A percentile compares a stretch with the other conserved stretches of the same genome.
phyloP scores from a whole-genome alignment of 2,888 invertebrate genomes.

The Parasteatoda lunata region DNA sequence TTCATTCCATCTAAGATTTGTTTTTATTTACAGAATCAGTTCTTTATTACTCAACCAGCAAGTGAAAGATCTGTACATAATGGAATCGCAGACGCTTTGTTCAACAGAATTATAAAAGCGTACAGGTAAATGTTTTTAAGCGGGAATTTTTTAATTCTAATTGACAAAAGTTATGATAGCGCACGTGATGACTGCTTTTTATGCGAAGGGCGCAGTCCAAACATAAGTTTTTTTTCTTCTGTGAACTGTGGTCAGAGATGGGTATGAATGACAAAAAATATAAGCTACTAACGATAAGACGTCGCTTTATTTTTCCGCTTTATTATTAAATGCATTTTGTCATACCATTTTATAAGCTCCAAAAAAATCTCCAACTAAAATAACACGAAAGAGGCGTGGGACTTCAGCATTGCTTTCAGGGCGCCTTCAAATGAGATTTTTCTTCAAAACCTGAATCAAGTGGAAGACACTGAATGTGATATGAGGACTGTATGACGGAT shows the following conservation, averaged over 20 bases:
- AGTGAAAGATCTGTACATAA: constrained; percentile 83
- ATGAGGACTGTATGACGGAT: constrained; percentile 13
- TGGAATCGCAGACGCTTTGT: constrained; percentile 89
- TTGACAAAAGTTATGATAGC: not conserved
- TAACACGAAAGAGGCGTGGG: no score
- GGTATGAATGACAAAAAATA: no score
- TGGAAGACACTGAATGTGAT: not conserved
- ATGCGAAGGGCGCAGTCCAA: not conserved
- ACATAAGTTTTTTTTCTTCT: no score
- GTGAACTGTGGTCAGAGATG: no score
- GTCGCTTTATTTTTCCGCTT: no score
- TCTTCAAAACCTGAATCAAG: no score
- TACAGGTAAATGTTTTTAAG: constrained; percentile 77
- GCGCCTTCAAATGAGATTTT: no score
- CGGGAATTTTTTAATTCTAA: not conserved
- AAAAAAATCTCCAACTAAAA: no score
- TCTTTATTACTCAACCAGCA: constrained; percentile 86
- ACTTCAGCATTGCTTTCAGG: no score
- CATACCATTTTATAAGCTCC: no score
- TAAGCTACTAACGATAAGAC: no score
- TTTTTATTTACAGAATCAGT: constrained; percentile 82
- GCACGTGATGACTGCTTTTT: not conserved
- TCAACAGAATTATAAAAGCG: constrained; percentile 88
- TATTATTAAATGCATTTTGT: no score
- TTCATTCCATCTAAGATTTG: not conserved